Evolutionary conservation across 2,888 invertebrate species (phyloP).

Genomic region (Leptinotarsa tumamoca): DNA sequence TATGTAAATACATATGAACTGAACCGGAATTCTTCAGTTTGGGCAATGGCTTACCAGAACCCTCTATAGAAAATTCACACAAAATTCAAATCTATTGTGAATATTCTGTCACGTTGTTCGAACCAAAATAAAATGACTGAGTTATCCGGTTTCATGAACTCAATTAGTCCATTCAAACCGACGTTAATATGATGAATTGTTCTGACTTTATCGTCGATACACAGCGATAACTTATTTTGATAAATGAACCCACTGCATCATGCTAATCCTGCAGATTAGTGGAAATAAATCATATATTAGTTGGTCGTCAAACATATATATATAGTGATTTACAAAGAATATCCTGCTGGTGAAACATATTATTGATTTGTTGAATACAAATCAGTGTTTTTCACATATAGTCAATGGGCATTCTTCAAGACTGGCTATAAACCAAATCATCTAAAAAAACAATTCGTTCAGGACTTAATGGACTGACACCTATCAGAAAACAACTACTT

Average conservation of each 20-base stretch:
- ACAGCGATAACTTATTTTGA: constrained; percentile 30
- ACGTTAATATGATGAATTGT: constrained; percentile 29
- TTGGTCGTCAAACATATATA: background rate
- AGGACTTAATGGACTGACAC: no score
- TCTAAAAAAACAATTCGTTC: no score
- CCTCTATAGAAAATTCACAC: background rate
- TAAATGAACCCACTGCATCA: constrained; percentile 22
- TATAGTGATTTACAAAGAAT: background rate
- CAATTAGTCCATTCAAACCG: constrained; percentile 32
- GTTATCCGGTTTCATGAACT: constrained; percentile 24
- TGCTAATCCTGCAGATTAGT: constrained; percentile 22
- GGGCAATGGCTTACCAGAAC: no score
- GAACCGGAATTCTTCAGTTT: no score
- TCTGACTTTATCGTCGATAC: constrained; percentile 19
- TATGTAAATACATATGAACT: no score
- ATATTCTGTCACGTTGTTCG: background rate
- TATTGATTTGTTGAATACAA: no score
- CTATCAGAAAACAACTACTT: no score
- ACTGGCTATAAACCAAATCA: no score
- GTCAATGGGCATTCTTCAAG: no score
- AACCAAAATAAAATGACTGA: constrained; percentile 1
- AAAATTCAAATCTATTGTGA: background rate
- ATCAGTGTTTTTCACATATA: no score
- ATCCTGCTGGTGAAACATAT: no score
- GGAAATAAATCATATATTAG: background rate